Conservation (phyloP, 92 coral and sea anemone species). For the Palythoa grandis region DNA sequence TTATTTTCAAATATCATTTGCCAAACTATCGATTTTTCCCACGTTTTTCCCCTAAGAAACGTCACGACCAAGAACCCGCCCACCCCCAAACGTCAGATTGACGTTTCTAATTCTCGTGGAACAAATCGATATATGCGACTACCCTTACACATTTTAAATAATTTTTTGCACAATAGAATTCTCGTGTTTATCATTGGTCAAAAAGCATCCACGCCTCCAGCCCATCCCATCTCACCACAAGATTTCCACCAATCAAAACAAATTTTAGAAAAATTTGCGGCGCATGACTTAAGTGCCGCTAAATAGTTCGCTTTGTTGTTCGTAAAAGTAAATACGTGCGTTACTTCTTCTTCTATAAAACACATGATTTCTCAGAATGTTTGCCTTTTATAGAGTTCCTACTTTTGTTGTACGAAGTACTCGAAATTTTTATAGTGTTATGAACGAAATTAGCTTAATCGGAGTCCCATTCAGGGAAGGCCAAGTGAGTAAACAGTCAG, state of each 20-base stretch:
- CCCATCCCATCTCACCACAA: background rate
- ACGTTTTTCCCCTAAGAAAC: too few species aligned
- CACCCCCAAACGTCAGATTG: too few species aligned
- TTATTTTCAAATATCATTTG: too few species aligned
- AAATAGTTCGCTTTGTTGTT: background rate
- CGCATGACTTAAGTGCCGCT: background rate
- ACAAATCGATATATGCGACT: too few species aligned
- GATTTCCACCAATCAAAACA: constrained; percentile 19
- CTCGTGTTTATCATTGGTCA: background rate
- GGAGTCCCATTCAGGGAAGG: constrained; percentile 90
- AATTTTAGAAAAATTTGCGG: background rate
- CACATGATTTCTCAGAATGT: constrained; percentile 6
- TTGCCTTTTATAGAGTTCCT: constrained; percentile 16
- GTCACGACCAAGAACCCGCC: too few species aligned
- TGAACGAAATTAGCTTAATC: constrained; percentile 59
- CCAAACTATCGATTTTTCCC: too few species aligned
- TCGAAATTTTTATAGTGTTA: constrained; percentile 1
- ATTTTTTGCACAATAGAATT: too few species aligned
- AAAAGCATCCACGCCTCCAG: constrained; percentile 16
- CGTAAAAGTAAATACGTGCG: background rate
- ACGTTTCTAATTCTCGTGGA: too few species aligned
- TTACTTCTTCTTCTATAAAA: background rate
- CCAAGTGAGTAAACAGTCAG: constrained; percentile 53
- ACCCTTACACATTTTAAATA: too few species aligned
- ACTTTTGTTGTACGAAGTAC: background rate